Base-by-base conservation (phyloP, 2,888 invertebrate species). In the Aphidius colemani region DNA sequence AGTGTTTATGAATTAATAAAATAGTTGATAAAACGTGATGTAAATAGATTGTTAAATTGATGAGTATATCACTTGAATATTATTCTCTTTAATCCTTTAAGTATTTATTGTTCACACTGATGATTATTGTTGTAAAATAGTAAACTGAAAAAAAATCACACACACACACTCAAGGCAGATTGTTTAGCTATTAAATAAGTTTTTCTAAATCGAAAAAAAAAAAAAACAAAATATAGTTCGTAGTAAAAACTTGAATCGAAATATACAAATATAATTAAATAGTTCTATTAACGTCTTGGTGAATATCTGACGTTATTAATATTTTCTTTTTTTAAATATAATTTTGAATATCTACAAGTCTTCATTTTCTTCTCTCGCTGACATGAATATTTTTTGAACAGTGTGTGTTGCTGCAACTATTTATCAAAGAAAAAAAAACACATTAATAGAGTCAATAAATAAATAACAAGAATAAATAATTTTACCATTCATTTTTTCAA, bases 361-460 rank as follows among this genome's bases (percentile, higher is more conserved):
- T 49, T 81, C 79, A 69, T 82, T 83, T 74, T 93, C 92, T 84
- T 94, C 93, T 66, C 88, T 91, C 9, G 94, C 90, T 9, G 91
- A 89, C 74, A 92, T 77, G 74, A 94, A 91, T 66, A 93, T 70
- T 76, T 91, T 91, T 77, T 92, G 92, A 67, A 89, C 87, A 3
- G 84, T 69, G 66, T 85, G 84, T 0, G 91, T 92, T 65, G 87
- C 78, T 75, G 84, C 84, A 44, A 81, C 90, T 90, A 84, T 59
- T 18, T 18, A 18, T 18, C 13, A 86, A 86, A 59, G 13, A 41
- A 44, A 53, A 59, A 55, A 65, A 67, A 57, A 67, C 59, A 65
- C 68, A 63, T 60, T 7, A 44, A 64, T 40, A 40, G 59, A 61
- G 46, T 49, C 49, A 49, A 56, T 41, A 55, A 50, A 46, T 53